Evolutionary conservation across 2,113 vertebrate species (phyloP).

Genomic region (Cichladusa arquata): DNA sequence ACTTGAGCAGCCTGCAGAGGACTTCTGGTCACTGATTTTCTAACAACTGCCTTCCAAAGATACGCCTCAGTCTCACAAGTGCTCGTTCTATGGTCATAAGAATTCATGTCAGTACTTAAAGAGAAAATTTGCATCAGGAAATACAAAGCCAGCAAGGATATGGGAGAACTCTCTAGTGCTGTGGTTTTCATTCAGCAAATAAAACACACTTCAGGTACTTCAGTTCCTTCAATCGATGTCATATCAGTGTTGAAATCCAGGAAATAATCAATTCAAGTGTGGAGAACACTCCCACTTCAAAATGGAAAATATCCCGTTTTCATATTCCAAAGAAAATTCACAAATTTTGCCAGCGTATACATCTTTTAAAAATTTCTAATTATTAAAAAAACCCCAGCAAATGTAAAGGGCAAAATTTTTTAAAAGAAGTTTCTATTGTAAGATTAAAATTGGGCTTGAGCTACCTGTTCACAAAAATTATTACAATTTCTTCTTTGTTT

Average conservation of each 20-base stretch:
- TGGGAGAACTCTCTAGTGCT: not conserved
- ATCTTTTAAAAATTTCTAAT: not conserved
- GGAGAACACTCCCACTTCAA: not conserved
- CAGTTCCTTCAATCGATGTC: not conserved
- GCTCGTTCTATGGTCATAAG: fast-evolving
- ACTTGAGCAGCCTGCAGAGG: not conserved
- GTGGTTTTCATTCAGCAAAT: not conserved
- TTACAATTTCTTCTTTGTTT: not conserved
- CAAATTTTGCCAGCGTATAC: not conserved
- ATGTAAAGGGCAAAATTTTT: not conserved
- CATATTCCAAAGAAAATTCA: not conserved
- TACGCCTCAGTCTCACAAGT: not conserved
- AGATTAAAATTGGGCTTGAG: not conserved
- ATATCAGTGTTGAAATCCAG: not conserved
- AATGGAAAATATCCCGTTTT: not conserved
- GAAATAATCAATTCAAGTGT: not conserved
- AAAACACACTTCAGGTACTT: not conserved
- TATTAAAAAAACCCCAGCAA: not conserved
- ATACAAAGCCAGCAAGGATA: not conserved
- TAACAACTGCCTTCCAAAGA: not conserved
- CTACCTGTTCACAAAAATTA: not conserved
- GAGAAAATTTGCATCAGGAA: not conserved
- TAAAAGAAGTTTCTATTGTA: not conserved
- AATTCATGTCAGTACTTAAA: not conserved
- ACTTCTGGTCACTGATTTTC: not conserved